Conservation (phyloP, 2,797 vertebrate species). For the Lithobates sylvaticus region DNA sequence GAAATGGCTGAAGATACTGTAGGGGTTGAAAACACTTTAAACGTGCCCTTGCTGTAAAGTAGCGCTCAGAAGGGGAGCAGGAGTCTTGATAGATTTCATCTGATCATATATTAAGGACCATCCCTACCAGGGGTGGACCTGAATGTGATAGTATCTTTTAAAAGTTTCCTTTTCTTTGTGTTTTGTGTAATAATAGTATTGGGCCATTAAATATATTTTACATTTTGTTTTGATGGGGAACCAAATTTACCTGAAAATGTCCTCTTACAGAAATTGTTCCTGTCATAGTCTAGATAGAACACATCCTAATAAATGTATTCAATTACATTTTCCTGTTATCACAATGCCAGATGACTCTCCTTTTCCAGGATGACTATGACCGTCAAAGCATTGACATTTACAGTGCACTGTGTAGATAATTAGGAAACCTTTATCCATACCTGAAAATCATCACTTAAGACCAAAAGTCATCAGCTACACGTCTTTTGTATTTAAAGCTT, state of each 20-base stretch:
- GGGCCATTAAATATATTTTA: constrained; percentile 9
- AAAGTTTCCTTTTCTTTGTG: no score
- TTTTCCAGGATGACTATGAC: constrained; percentile 17
- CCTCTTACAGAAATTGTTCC: constrained; percentile 28
- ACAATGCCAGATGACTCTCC: constrained; percentile 42
- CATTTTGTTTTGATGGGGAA: constrained; percentile 25
- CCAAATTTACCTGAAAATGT: constrained; percentile 29
- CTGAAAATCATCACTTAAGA: constrained; percentile 33
- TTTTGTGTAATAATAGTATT: no score
- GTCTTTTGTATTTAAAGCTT: constrained; percentile 32
- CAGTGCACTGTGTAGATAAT: constrained; percentile 48
- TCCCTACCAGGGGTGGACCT: no score
- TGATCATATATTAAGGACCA: no score
- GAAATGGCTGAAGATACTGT: no score
- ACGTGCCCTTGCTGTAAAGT: no score
- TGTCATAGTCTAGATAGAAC: background rate
- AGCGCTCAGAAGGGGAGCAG: no score
- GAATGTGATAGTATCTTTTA: no score
- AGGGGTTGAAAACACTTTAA: no score
- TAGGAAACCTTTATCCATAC: constrained; percentile 55
- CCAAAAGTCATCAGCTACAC: constrained; percentile 30
- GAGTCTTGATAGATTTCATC: no score
- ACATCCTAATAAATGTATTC: constrained; percentile 41
- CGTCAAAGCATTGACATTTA: constrained; percentile 53
- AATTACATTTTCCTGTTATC: constrained; percentile 30